A percentile compares a stretch with the other conserved stretches of the same genome.
phyloP scores from a whole-genome alignment of 2,888 invertebrate species.

The Andrena chrysosceles region DNA sequence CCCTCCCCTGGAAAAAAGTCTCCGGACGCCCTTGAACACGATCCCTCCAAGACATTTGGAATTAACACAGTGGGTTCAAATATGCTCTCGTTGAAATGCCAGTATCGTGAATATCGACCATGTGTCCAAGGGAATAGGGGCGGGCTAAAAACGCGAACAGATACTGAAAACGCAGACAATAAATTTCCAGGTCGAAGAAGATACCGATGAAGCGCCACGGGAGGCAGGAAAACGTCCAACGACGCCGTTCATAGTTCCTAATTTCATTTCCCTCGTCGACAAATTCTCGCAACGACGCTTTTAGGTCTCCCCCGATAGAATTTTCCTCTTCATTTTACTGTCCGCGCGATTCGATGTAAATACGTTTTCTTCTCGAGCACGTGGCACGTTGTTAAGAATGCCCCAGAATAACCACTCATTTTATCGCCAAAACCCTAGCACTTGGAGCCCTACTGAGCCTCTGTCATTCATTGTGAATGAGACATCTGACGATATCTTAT shows the following conservation, averaged over 20 bases:
- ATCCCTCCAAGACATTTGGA: neutral
- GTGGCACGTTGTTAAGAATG: neutral
- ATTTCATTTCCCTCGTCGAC: conserved; percentile 38
- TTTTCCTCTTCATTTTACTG: conserved; percentile 24
- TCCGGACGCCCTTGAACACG: neutral
- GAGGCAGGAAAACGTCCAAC: neutral
- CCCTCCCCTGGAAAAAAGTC: too few relatives aligned
- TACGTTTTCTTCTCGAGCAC: neutral
- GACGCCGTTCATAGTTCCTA: conserved; percentile 23
- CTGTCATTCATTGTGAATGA: too few relatives aligned
- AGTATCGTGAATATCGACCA: too few relatives aligned
- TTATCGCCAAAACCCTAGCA: too few relatives aligned
- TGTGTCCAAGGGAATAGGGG: neutral
- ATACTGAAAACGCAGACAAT: neutral
- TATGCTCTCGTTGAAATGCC: neutral
- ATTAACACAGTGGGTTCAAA: neutral
- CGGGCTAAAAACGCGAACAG: neutral
- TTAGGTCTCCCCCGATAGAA: neutral
- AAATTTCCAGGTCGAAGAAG: neutral
- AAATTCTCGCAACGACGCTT: conserved; percentile 35
- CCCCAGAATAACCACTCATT: too few relatives aligned
- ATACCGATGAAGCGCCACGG: neutral
- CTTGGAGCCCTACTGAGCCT: too few relatives aligned
- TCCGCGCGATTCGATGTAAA: neutral
- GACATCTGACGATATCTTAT: too few relatives aligned